Evolutionary conservation across 2,113 vertebrate species (phyloP).

Genomic region (Chroicocephalus ridibundus): DNA sequence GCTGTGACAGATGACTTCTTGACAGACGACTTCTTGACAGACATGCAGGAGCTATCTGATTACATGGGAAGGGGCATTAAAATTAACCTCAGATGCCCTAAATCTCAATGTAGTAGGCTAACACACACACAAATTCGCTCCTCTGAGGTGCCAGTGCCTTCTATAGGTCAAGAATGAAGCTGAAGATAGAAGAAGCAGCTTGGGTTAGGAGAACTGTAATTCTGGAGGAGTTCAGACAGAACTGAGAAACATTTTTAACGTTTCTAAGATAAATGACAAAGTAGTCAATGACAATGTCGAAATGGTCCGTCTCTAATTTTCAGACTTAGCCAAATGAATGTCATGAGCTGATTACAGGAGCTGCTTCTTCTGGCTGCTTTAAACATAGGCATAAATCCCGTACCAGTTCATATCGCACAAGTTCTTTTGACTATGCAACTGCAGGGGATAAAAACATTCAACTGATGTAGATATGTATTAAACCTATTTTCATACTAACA

Average conservation of each 20-base stretch:
- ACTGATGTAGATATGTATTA: not conserved
- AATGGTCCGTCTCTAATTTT: not conserved
- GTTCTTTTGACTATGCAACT: not conserved
- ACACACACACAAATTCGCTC: not conserved
- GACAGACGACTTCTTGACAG: not conserved
- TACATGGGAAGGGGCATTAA: not conserved
- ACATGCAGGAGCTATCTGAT: not conserved
- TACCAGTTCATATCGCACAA: not conserved
- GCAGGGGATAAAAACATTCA: not conserved
- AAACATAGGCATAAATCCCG: not conserved
- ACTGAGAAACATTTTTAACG: not conserved
- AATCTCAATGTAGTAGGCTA: not conserved
- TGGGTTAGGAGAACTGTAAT: not conserved
- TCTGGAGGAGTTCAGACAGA: not conserved
- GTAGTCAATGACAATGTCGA: not conserved
- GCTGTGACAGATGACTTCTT: not conserved
- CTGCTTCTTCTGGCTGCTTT: not conserved
- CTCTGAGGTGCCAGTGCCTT: not conserved
- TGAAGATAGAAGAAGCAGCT: not conserved
- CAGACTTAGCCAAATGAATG: not conserved
- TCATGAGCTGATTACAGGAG: not conserved
- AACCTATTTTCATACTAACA: not conserved
- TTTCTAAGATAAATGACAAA: not conserved
- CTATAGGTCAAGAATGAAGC: not conserved
- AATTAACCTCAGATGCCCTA: not conserved